phyloP scores from a whole-genome alignment of 64 coral and sea anemone genomes.

The Dendronephthya gigantea region DNA sequence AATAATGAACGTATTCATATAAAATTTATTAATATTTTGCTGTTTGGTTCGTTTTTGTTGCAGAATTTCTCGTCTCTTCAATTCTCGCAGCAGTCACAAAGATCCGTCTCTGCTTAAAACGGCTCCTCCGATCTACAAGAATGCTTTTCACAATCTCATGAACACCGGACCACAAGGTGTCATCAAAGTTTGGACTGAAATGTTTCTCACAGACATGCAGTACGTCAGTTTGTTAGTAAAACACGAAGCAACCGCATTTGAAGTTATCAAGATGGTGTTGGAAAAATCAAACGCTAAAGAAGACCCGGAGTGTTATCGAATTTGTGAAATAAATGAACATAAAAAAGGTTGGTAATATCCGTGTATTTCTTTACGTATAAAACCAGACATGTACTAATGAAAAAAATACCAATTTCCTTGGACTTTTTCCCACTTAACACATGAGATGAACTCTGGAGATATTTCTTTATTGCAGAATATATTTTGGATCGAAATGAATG shows the following conservation, averaged over 20 bases:
- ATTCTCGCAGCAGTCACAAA: not conserved
- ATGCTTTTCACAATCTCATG: slow-evolving; percentile 9
- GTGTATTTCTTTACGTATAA: too few species aligned
- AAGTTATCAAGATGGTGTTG: not conserved
- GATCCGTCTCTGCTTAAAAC: not conserved
- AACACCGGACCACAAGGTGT: not conserved
- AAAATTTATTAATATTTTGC: too few species aligned
- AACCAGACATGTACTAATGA: too few species aligned
- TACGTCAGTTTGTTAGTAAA: not conserved
- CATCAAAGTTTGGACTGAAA: not conserved
- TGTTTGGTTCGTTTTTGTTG: too few species aligned
- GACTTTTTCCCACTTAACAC: too few species aligned
- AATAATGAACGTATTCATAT: too few species aligned
- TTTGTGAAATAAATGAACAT: not conserved
- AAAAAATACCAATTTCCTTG: too few species aligned
- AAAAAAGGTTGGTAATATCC: not conserved
- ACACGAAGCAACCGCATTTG: not conserved
- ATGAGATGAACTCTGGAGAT: not conserved
- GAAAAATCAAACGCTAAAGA: not conserved
- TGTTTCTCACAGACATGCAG: slow-evolving; percentile 5
- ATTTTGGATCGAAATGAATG: not conserved
- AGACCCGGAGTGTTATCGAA: not conserved
- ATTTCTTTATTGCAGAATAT: not conserved
- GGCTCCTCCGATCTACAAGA: not conserved
- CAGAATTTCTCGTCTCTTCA: not conserved